A percentile compares a stretch with the other conserved stretches of the same genome.
phyloP scores from a whole-genome alignment of 1,140 invertebrate genomes.

The fruit fly (Drosophila melanogaster) region DNA sequence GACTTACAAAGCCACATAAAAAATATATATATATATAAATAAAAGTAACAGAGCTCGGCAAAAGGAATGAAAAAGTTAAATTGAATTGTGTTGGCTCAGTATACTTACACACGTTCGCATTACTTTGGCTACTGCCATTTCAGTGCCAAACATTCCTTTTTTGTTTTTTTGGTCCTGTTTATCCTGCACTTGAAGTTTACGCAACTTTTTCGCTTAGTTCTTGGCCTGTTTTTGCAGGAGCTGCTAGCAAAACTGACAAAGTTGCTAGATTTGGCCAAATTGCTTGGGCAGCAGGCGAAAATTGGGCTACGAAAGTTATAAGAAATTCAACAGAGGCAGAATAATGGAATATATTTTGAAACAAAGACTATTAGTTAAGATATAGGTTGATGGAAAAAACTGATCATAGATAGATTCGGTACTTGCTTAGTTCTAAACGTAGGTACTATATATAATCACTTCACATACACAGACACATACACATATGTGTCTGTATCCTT shows the following conservation, averaged over 20 bases:
- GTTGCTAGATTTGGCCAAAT: conserved; percentile 52
- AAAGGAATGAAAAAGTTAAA: conserved; percentile 79
- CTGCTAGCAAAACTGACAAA: conserved; percentile 66
- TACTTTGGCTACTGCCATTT: conserved; percentile 6
- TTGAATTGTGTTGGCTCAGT: conserved; percentile 76
- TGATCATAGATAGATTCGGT: too few relatives aligned
- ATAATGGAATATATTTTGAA: not conserved
- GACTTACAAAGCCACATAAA: conserved; percentile 32
- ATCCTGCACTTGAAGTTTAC: conserved; percentile 67
- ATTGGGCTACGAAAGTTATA: conserved; percentile 8
- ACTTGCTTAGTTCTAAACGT: too few relatives aligned
- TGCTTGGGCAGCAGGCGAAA: conserved; percentile 29
- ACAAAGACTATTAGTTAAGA: not conserved
- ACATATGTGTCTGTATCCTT: conserved; percentile 3
- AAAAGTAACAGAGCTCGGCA: conserved; percentile 67
- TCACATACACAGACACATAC: not conserved
- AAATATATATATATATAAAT: conserved; percentile 40
- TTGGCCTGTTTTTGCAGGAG: conserved; percentile 50
- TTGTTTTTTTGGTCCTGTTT: conserved; percentile 17
- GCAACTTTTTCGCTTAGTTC: conserved; percentile 65
- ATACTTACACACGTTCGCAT: conserved; percentile 57
- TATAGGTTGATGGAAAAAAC: not conserved
- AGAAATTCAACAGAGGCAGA: too few relatives aligned
- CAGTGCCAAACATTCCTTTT: conserved; percentile 29
- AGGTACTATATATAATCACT: not conserved